Conservation (phyloP, 2,113 vertebrate species). For the Hemiscyllium ocellatum region DNA sequence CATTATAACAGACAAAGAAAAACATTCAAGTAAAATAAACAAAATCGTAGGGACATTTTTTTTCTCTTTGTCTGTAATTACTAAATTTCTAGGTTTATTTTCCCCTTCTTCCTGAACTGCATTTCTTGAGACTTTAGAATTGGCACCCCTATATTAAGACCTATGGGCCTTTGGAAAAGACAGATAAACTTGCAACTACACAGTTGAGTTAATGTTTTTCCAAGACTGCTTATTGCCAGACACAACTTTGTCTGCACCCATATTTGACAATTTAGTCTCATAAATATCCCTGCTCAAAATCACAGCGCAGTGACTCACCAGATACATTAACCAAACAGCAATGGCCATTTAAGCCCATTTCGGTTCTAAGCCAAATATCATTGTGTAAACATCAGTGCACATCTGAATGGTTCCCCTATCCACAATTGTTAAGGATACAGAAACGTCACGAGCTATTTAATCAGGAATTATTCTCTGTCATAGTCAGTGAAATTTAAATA, state of each 20-base stretch:
- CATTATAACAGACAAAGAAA: background rate
- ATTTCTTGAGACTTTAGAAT: background rate
- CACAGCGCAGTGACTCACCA: background rate
- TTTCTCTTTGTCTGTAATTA: too few relatives aligned
- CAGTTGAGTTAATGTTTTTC: background rate
- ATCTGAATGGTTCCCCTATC: background rate
- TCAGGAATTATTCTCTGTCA: conserved; percentile 24
- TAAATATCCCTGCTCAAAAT: background rate
- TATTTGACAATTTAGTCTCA: conserved; percentile 13
- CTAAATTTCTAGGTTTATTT: too few relatives aligned
- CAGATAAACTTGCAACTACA: background rate
- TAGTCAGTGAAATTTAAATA: conserved; percentile 32
- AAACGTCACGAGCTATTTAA: conserved; percentile 24
- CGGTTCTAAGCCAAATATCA: background rate
- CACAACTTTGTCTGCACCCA: background rate
- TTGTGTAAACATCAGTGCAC: conserved; percentile 1
- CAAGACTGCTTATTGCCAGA: background rate
- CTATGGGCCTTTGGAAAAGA: too few relatives aligned
- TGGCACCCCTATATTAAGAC: background rate
- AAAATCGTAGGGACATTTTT: background rate
- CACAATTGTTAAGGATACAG: conserved; percentile 13
- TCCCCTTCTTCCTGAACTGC: too few relatives aligned
- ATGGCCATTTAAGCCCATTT: conserved; percentile 23
- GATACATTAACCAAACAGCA: conserved; percentile 21
- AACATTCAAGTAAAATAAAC: background rate